Evolutionary conservation across 2,797 vertebrate species (phyloP), one percentile per base, ranked within the genome.

Genomic region (Pseudotriccus pelzelni): DNA sequence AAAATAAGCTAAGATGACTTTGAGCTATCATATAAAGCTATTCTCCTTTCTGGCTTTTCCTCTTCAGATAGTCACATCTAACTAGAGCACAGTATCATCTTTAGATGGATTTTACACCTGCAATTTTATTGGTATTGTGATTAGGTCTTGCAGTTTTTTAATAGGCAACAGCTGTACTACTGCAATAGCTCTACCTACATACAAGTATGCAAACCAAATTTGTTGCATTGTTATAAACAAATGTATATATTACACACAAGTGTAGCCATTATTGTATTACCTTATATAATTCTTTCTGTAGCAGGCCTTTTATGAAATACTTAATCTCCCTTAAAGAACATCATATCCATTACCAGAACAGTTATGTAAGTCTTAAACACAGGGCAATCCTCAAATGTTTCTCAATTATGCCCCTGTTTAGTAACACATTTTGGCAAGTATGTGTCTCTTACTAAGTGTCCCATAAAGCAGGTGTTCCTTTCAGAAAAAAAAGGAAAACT

Each of bases 381-480:
- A 39, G 37, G 39, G 22, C 66, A 66, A 53, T n/a, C 17, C 22
- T 52, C 32, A 70, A 49, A 58, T 19, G 18, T 64, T 77, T 81
- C 21, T 53, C 43, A 52, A 28, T 60, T 68, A 59, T 22, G 50
- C 25, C 39, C 36, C 44, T 34, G 10, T 46, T 49, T n/a, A 72
- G 36, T 41, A 25, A 30, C 24, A 44, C 9, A 50, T 63, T 70
- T 80, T 43, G 44, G 41, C 37, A 73, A 91, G 75, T 41, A 53
- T 3, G 12, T 76, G 56, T 17, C 32, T 83, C 88, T 97, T 92
- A 99, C 99, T 98, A 22, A 39, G 39, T 46, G 53, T 50, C 55
- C 67, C 25, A 52, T 39, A 43, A 50, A 59, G 41, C 36, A 37
- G 6, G 12, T 36, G 11, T 12, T 59, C 43, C 56, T 69, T 68